Evolutionary conservation across 1,140 invertebrate species (phyloP), one percentile per base, ranked within the genome.

Genomic region (Drosophila ercepeae): DNA sequence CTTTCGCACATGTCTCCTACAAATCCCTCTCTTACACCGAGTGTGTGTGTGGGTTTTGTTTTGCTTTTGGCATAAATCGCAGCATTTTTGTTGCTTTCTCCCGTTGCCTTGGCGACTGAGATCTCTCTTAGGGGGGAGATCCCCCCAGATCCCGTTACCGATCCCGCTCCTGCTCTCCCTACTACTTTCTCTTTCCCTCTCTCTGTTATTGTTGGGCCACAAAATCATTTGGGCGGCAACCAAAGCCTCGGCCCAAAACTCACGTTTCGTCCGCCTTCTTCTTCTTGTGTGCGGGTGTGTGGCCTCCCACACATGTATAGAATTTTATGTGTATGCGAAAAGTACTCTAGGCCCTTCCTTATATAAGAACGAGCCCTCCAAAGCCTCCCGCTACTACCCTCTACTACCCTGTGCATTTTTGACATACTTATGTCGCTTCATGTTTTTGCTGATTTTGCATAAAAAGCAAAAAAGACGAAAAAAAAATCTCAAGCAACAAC

Each of bases 211-310:
- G 27, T 54, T 55, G 39, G 36, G 54, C 25, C 81, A 90, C 25
- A 75, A 90, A 90, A 90, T 90, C 82, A 90, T 88, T 69, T 88
- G 88, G 88, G 88, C 88, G 88, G 88, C 78, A 89, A 79, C 88
- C 78, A 73, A 82, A 61, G 45, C 45, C 81, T 86, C 76, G 65
- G 76, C 67, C 71, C 76, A n/a, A n/a, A n/a, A n/a, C n/a, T n/a
- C n/a, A n/a, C n/a, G n/a, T n/a, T 72, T 77, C 81, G 79, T 63
- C 76, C 72, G 67, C 72, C 67, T 78, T 72, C 6, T 32, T 32
- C 29, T 32, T 7, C 36, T 19, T 50, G 36, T 67, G 61, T 64
- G 54, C 34, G 36, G 6, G 29, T 7, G 29, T 2, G 29, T 1
- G 29, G 48, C 46, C n/a, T n/a, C 32, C 53, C 55, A 74, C 53